Evolutionary conservation across 2,888 invertebrate species (phyloP), one percentile per base, ranked within the genome.

Genomic region (Encarsia formosa): DNA sequence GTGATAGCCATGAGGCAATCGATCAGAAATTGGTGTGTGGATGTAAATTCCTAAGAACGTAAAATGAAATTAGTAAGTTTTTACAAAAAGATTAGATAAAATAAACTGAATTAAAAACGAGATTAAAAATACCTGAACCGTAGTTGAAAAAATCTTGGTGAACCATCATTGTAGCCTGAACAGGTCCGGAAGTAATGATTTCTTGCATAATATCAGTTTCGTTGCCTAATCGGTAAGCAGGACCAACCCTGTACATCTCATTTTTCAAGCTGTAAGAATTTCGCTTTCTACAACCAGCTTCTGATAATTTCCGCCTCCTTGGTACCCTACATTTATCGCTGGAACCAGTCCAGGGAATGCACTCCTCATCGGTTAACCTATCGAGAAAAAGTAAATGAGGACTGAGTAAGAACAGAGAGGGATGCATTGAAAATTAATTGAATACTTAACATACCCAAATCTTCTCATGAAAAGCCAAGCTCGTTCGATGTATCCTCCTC

Each of bases 81-180:
- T n/a, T n/a, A n/a, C n/a, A n/a, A n/a, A n/a, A n/a, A n/a, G n/a
- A n/a, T n/a, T n/a, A n/a, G n/a, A n/a, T n/a, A n/a, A n/a, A n/a
- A n/a, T n/a, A n/a, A n/a, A n/a, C n/a, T n/a, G n/a, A n/a, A n/a
- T n/a, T n/a, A n/a, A n/a, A n/a, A n/a, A n/a, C n/a, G n/a, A n/a
- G n/a, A n/a, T n/a, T n/a, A n/a, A n/a, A n/a, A n/a, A n/a, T n/a
- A 16, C 34, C 96, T 34, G 83, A 80, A 49, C 81, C 80, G 77
- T 97, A 97, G 64, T 87, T 81, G 80, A 92, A 97, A 80, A 97
- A 93, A 74, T 97, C 96, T 62, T 90, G 88, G 69, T 89, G 84
- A 2, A 97, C 90, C 58, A 82, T 83, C 85, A 96, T 89, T 13
- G 91, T 86, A 1, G 95, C 89, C 82, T 95, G 95, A 1, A 96